Conservation (phyloP, 2,797 vertebrate genomes). For the Pyrocephalus nanus region DNA sequence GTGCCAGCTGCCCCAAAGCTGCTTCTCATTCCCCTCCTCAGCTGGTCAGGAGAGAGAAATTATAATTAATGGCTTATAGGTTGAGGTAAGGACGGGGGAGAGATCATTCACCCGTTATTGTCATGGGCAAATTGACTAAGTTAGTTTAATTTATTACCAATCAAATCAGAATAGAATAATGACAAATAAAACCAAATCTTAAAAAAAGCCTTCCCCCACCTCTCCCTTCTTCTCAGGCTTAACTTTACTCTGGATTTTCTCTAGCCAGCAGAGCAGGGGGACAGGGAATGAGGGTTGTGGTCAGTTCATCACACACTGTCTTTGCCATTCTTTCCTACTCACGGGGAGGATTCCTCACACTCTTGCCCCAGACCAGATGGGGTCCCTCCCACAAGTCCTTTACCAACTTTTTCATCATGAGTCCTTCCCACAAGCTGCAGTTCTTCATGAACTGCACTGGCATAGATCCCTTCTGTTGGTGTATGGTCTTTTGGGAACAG, state of each 20-base stretch:
- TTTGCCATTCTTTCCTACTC: not conserved
- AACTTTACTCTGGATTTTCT: not conserved
- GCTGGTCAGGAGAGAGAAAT: not conserved
- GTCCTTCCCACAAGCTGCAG: not conserved
- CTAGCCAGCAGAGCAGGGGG: not conserved
- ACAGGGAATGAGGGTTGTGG: not conserved
- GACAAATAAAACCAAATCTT: not conserved
- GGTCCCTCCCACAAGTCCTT: not conserved
- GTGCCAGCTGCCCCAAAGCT: not conserved
- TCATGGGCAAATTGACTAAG: not conserved
- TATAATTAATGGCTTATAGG: not conserved
- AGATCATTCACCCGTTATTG: rapidly evolving
- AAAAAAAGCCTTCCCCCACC: not conserved
- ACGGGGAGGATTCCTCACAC: not conserved
- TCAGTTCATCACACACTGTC: not conserved
- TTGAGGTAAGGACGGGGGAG: not conserved
- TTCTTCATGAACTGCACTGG: not conserved
- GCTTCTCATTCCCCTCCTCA: not conserved
- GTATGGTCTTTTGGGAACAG: not conserved
- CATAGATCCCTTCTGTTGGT: not conserved
- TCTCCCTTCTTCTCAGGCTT: not conserved
- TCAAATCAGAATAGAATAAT: not conserved
- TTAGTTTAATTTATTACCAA: not conserved
- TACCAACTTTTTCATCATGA: not conserved
- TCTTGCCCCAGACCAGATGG: not conserved